Percentiles rank a stretch among this genome's conserved stretches.
Conservation (phyloP, 2,888 invertebrate species). For the Frankliniella intonsa region DNA sequence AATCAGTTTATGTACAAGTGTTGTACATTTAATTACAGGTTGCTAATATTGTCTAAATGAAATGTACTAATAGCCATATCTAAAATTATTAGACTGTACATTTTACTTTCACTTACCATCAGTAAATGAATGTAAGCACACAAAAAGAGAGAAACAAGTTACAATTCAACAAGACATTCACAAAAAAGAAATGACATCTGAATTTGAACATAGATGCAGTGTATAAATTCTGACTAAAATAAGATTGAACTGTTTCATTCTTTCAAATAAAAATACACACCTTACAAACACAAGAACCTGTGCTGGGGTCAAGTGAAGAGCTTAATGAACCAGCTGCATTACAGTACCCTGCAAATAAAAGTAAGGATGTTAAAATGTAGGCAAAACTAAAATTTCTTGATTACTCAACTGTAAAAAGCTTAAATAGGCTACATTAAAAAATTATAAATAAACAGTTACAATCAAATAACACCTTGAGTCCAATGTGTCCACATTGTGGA, state of each 20-base stretch:
- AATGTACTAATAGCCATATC: no score
- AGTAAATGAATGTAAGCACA: conserved; percentile 18
- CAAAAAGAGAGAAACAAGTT: conserved; percentile 16
- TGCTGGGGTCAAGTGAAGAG: conserved; percentile 50
- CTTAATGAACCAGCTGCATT: conserved; percentile 68
- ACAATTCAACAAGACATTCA: neutral
- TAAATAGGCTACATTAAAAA: no score
- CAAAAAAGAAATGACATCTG: neutral
- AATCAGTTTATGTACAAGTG: neutral
- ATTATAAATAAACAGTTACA: no score
- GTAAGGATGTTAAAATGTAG: neutral
- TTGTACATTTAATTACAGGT: conserved; percentile 25
- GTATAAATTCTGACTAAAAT: conserved; percentile 39
- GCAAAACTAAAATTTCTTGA: no score
- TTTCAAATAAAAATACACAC: conserved; percentile 47
- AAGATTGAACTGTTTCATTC: neutral
- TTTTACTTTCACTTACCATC: conserved; percentile 11
- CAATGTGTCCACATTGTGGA: no score
- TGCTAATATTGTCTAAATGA: neutral
- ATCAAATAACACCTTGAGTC: no score
- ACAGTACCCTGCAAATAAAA: conserved; percentile 52
- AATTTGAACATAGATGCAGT: conserved; percentile 41
- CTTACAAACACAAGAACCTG: conserved; percentile 65
- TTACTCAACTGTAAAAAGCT: no score
- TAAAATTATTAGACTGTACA: neutral